Conservation (phyloP, 2,113 vertebrate genomes). For the Ivindomyrus marchei region DNA sequence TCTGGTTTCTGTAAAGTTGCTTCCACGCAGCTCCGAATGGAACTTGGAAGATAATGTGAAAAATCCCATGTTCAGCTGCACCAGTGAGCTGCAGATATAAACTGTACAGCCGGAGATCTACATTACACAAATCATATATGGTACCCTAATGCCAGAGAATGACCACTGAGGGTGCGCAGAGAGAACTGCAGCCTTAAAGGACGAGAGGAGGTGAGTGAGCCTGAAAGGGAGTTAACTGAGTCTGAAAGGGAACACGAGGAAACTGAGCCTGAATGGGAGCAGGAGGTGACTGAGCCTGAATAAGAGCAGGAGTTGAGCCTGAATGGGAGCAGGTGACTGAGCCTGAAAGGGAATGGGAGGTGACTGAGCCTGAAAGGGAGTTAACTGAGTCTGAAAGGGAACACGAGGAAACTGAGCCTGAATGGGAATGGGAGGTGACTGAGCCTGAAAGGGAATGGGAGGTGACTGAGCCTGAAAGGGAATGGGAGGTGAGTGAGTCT, state of each 20-base stretch:
- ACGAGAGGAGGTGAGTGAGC: not conserved
- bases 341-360: not conserved
- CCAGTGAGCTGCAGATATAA: not conserved
- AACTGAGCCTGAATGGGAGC: constrained; percentile 2
- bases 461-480: not conserved
- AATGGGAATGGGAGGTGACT: not conserved
- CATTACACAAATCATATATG: not conserved
- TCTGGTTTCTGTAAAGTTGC: constrained; percentile 50
- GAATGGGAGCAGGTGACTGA: not conserved
- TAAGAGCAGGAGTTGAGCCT: not conserved
- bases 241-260: constrained; percentile 18
- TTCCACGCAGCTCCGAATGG: constrained; percentile 44
- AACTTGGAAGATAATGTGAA: not conserved
- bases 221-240: constrained; percentile 5
- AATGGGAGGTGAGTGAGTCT: not conserved
- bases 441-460: not conserved
- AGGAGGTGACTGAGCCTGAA: not conserved
- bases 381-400: not conserved
- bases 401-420: not conserved
- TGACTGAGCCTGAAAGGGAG: not conserved
- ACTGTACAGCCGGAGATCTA: not conserved
- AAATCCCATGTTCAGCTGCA: not conserved
- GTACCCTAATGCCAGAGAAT: not conserved
- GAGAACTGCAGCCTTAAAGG: not conserved
- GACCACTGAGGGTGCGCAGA: not conserved